phyloP scores from a whole-genome alignment of 2,113 vertebrate species.

The Nettapus auritus region DNA sequence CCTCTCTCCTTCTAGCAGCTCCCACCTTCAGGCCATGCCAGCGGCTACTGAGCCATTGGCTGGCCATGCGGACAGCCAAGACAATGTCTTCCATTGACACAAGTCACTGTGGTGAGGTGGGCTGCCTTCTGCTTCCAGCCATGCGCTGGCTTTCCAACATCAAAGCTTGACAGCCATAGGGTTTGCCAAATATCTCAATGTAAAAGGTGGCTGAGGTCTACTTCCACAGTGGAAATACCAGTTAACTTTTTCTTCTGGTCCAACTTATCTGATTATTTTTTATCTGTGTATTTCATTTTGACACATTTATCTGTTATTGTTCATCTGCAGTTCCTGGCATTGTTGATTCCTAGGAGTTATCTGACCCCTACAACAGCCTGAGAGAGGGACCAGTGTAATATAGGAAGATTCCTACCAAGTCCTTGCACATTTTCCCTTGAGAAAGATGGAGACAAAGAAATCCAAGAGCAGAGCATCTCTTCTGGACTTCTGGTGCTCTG shows the following conservation, averaged over 20 bases:
- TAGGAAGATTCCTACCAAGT: background rate
- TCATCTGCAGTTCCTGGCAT: background rate
- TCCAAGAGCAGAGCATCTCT: background rate
- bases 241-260: background rate
- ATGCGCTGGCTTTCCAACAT: background rate
- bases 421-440: background rate
- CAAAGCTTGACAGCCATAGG: background rate
- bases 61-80: accelerated
- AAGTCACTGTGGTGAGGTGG: background rate
- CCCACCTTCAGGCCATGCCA: accelerated
- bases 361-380: background rate
- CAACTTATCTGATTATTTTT: background rate
- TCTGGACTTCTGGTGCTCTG: background rate
- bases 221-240: background rate
- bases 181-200: background rate
- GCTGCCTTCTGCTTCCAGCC: background rate
- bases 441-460: background rate
- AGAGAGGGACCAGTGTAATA: background rate
- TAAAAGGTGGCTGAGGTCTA: background rate
- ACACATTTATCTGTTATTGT: background rate
- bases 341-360: background rate
- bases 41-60: background rate
- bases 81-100: too few relatives aligned
- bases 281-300: background rate
- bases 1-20: background rate